A percentile compares a stretch with the other conserved stretches of the same genome.
Conservation (phyloP, 2,888 invertebrate genomes). For the Sympetrum striolatum region DNA sequence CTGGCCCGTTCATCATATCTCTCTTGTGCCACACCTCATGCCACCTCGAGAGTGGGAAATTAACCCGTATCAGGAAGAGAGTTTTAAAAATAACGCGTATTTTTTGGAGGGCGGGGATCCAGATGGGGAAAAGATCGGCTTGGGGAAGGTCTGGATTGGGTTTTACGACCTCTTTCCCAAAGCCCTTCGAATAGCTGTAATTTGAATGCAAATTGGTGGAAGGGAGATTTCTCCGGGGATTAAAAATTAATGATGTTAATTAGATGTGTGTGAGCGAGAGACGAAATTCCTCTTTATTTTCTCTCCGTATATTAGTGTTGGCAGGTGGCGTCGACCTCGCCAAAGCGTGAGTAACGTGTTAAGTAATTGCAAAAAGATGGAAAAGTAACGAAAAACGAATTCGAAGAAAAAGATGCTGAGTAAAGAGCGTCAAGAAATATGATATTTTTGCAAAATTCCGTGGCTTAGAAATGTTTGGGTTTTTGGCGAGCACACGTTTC, state of each 20-base stretch:
- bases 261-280: background rate
- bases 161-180: background rate
- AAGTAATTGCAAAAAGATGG: background rate
- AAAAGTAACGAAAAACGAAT: background rate
- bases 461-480: no score
- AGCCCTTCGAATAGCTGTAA: background rate
- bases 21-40: background rate
- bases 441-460: no score
- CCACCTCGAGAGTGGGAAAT: background rate
- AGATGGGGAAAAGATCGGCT: background rate
- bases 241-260: conserved; percentile 6
- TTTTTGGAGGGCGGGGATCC: background rate
- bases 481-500: no score
- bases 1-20: background rate
- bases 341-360: background rate
- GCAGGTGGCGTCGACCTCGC: background rate
- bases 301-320: background rate
- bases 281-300: background rate
- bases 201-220: background rate
- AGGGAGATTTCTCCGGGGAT: background rate
- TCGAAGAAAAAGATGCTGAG: background rate
- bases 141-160: background rate
- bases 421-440: background rate
- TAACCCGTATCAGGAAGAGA: background rate
- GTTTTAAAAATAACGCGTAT: background rate